Base-by-base conservation (phyloP, 2,797 vertebrate genomes). In the Pangasius djambal region DNA sequence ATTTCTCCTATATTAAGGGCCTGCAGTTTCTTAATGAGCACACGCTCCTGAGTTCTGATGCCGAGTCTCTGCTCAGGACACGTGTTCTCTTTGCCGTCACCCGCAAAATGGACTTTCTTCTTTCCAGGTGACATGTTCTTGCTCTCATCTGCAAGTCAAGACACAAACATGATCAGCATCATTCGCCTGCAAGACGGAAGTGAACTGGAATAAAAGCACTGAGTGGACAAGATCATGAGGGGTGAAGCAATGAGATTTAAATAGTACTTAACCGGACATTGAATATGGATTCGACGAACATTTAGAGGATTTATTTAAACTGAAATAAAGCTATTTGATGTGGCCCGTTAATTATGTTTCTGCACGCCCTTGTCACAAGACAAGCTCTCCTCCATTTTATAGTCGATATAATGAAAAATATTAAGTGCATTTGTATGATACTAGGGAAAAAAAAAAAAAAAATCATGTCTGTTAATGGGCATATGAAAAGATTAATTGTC, bases 91-190 rank as follows among this genome's bases (percentile, higher is more conserved):
- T 98, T 97, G 89, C 92, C 95, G 89, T 97, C 96, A 0, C 94
- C 94, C 2, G 95, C 94, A 93, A 97, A 98, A 88, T 97, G 97
- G 92, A 97, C 97, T 89, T 96, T 98, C 95, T 96, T 99, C 95
- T 97, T 98, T n/a, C 96, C 94, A 0, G 95, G 90, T 12, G 96
- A 96, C 78, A 94, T 86, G 12, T 94, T 94, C 87, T 96, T 94
- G 52, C 88, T 90, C 3, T 79, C 67, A 94, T 93, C 98, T 98
- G 94, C 55, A 91, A 70, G 83, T 77, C 16, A 89, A 86, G 20
- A 63, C 18, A 83, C 55, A 92, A 69, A 74, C 65, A 92, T 77
- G 61, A 7, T 86, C 86, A 70, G 6, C 13, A 86, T 25, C 40
- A 74, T 37, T 28, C 3, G 1, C 22, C 25, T 57, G 87, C 48